Percentiles rank a stretch among this genome's conserved stretches.
Evolutionary conservation across 2,113 vertebrate species (phyloP).

Genomic region (Papio anubis): DNA sequence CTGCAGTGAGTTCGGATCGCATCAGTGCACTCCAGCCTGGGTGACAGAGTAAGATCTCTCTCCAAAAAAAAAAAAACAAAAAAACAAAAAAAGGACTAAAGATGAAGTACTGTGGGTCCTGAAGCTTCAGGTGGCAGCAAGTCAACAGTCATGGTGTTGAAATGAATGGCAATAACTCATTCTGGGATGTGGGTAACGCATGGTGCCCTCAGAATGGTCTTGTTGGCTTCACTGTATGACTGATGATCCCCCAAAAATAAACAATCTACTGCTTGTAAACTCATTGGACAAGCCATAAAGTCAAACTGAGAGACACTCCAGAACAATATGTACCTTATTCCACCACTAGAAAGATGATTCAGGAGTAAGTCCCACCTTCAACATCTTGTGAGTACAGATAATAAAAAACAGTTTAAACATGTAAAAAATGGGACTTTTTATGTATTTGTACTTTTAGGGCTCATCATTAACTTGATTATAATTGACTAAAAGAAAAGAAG

Average conservation of each 20-base stretch:
- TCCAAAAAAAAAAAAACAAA: too few species aligned
- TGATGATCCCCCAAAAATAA: constrained; percentile 91
- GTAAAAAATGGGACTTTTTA: constrained; percentile 7
- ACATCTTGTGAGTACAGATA: constrained; percentile 48
- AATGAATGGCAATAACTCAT: neutral
- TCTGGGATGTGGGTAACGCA: neutral
- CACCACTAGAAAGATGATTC: constrained; percentile 93
- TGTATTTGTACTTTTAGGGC: constrained; percentile 56
- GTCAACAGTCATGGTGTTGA: neutral
- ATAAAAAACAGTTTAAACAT: neutral
- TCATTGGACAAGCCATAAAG: constrained; percentile 89
- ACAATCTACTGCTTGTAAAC: constrained; percentile 89
- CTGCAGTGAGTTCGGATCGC: too few species aligned
- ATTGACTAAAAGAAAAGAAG: neutral
- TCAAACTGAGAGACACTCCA: constrained; percentile 87
- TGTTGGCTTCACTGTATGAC: constrained; percentile 93
- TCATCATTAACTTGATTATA: constrained; percentile 49
- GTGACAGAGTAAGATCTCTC: too few species aligned
- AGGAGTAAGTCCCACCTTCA: constrained; percentile 88
- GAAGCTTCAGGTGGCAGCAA: neutral
- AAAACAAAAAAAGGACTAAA: too few species aligned
- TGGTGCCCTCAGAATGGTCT: neutral
- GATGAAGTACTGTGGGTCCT: neutral
- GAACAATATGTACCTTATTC: constrained; percentile 91
- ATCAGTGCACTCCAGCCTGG: too few species aligned